Conservation (phyloP, 2,113 vertebrate species). For the Telmatochromis sp. region DNA sequence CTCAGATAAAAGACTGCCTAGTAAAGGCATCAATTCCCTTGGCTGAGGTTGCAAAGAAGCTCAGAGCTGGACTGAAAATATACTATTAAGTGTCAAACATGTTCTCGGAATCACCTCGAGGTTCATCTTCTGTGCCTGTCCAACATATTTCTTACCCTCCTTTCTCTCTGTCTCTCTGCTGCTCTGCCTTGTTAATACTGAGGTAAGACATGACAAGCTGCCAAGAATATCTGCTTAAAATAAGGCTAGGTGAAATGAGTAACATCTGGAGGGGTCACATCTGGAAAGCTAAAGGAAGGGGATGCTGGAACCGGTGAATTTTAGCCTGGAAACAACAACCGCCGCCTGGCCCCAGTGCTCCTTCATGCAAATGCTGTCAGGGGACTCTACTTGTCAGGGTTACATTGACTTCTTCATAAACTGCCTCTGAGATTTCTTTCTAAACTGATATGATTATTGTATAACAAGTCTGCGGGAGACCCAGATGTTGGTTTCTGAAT, state of each 20-base stretch:
- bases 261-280: conserved; percentile 51
- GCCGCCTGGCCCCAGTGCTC: neutral
- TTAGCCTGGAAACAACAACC: neutral
- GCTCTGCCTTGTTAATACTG: conserved; percentile 40
- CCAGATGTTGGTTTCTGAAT: neutral
- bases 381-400: conserved; percentile 14
- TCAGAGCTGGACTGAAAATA: conserved; percentile 17
- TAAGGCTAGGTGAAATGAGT: conserved; percentile 39
- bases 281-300: conserved; percentile 27
- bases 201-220: conserved; percentile 34
- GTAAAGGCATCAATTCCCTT: conserved; percentile 31
- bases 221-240: conserved; percentile 50
- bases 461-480: conserved; percentile 16
- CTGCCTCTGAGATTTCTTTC: conserved; percentile 19
- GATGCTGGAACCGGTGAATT: conserved; percentile 5
- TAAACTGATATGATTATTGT: conserved; percentile 6
- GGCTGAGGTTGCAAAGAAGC: neutral
- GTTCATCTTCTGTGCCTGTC: conserved; percentile 31
- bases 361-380: neutral
- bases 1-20: conserved; percentile 21
- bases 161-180: neutral
- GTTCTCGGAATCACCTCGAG: conserved; percentile 18
- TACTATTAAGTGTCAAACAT: conserved; percentile 38
- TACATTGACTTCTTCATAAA: conserved; percentile 17
- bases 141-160: conserved; percentile 18